Percentiles rank a stretch among this genome's conserved stretches.
Evolutionary conservation across 2,113 vertebrate genomes (phyloP).

Genomic region (Pedetes capensis): DNA sequence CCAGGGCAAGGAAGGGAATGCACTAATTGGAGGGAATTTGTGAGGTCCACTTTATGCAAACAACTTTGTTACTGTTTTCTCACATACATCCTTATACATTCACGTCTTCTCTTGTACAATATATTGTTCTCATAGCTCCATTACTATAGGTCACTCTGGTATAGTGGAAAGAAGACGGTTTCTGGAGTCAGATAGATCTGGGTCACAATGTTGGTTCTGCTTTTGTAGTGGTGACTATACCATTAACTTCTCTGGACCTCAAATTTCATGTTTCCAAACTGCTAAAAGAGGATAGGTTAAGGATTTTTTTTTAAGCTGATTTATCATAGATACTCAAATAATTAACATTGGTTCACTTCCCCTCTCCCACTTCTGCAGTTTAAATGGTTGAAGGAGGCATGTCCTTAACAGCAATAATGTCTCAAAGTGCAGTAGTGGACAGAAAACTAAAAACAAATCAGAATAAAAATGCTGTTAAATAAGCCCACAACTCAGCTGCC

Average conservation of each 20-base stretch:
- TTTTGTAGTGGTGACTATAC: not conserved
- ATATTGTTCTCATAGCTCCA: not conserved
- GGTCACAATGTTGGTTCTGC: not conserved
- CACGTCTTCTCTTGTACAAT: not conserved
- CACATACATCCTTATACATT: not conserved
- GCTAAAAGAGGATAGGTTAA: not conserved
- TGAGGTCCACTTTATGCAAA: not conserved
- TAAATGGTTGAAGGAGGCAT: not conserved
- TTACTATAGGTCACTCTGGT: not conserved
- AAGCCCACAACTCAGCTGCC: not conserved
- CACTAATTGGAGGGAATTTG: not conserved
- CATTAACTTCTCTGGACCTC: constrained; percentile 15
- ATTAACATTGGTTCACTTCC: not conserved
- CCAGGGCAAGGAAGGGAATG: not conserved
- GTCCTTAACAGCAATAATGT: not conserved
- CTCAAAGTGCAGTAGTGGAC: not conserved
- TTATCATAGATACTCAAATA: not conserved
- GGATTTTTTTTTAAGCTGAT: not conserved
- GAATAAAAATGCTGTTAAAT: constrained; percentile 1
- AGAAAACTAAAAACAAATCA: not conserved
- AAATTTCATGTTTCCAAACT: constrained; percentile 3
- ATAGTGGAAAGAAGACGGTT: not conserved
- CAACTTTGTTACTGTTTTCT: not conserved
- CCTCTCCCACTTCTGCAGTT: not conserved
- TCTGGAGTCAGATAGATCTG: not conserved